A percentile compares a stretch with the other conserved stretches of the same genome.
Evolutionary conservation across 2,888 invertebrate genomes (phyloP).

Genomic region (Escarpia spicata): DNA sequence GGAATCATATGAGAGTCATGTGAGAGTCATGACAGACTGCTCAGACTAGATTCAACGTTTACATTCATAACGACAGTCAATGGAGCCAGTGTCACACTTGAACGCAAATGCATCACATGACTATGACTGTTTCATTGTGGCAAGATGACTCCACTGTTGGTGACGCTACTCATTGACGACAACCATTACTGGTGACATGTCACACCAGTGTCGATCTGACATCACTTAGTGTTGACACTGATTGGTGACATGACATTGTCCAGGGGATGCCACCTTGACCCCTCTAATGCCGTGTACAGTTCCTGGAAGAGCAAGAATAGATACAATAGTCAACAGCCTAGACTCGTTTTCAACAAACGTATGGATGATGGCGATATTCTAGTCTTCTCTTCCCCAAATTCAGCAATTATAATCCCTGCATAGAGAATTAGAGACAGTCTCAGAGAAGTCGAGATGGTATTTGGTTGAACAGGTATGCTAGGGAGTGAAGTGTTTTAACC

Average conservation of each 20-base stretch:
- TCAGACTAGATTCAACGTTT: not conserved
- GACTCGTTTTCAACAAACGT: too few relatives aligned
- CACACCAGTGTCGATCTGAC: not conserved
- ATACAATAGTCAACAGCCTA: not conserved
- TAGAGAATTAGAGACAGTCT: conserved; percentile 18
- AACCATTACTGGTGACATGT: conserved; percentile 17
- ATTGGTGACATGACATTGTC: conserved; percentile 50
- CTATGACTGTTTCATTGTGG: not conserved
- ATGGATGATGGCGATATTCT: too few relatives aligned
- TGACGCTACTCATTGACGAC: not conserved
- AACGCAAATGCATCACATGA: not conserved
- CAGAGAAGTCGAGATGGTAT: too few relatives aligned
- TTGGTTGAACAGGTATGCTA: too few relatives aligned
- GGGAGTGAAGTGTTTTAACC: not conserved
- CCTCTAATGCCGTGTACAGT: conserved; percentile 58
- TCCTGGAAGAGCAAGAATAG: conserved; percentile 49
- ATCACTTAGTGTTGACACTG: not conserved
- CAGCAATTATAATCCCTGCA: too few relatives aligned
- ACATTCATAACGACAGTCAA: not conserved
- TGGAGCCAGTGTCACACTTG: not conserved
- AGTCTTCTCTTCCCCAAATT: too few relatives aligned
- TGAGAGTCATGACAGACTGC: not conserved
- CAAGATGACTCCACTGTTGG: not conserved
- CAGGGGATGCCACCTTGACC: conserved; percentile 60
- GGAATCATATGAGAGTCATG: not conserved